phyloP scores from a whole-genome alignment of 2,888 invertebrate species.

The Archaeoteleia sp. region DNA sequence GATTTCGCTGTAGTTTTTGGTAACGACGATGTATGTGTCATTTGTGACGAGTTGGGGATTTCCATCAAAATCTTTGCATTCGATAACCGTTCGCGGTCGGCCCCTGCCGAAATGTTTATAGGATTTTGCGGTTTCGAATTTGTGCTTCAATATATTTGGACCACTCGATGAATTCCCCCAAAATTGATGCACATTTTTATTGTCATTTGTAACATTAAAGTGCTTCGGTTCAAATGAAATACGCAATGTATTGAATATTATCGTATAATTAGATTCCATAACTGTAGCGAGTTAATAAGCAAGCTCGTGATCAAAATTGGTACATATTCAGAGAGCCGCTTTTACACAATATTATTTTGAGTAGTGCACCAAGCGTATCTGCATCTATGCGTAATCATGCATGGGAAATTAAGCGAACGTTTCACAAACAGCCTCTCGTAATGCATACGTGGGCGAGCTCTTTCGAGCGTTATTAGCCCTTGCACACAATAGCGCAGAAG shows the following conservation, averaged over 20 bases:
- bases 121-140: constrained; percentile 68
- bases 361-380: constrained; percentile 18
- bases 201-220: no score
- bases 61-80: constrained; percentile 65
- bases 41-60: constrained; percentile 57
- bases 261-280: background rate
- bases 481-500: constrained; percentile 43
- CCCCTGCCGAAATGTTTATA: constrained; percentile 71
- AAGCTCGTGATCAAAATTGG: constrained; percentile 8
- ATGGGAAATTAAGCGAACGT: constrained; percentile 49
- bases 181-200: no score
- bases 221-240: background rate
- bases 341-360: constrained; percentile 26
- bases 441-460: constrained; percentile 43
- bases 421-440: constrained; percentile 40
- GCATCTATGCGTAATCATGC: constrained; percentile 37
- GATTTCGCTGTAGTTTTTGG: no score
- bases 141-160: no score
- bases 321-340: constrained; percentile 1
- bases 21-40: no score
- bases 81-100: constrained; percentile 68
- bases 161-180: no score
- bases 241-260: background rate
- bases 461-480: constrained; percentile 45
- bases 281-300: constrained; percentile 15